These are phyloP conservation scores for Abrostola tripartita DNA, from an alignment of 2,888 invertebrate genomes.

Conservation along the genomic window DNA sequence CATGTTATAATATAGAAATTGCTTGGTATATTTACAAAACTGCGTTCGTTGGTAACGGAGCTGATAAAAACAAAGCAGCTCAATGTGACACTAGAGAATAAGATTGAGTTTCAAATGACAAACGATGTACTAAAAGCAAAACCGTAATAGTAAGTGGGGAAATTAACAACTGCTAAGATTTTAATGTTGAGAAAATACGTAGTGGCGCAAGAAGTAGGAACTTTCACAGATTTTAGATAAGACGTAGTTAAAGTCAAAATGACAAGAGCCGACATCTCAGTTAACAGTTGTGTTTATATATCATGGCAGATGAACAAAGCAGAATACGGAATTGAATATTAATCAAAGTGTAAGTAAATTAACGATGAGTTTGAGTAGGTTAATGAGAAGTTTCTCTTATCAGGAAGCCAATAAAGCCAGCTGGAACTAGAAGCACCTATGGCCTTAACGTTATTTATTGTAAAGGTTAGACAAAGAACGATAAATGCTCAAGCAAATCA, in stretches of 20 bases:
- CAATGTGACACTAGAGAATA: conserved; percentile 30
- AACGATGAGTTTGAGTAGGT: conserved; percentile 31
- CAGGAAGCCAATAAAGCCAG: conserved; percentile 31
- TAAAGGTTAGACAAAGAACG: conserved; percentile 44
- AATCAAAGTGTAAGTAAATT: conserved; percentile 48
- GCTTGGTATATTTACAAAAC: conserved; percentile 37
- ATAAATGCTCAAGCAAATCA: conserved; percentile 13
- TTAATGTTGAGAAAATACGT: conserved; percentile 64
- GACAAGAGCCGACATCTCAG: conserved; percentile 62
- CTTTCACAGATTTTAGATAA: conserved; percentile 69
- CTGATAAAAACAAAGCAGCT: conserved; percentile 22
- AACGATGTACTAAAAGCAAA: conserved; percentile 40
- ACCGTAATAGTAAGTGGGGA: conserved; percentile 48
- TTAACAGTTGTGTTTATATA: conserved; percentile 46
- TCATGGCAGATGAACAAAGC: conserved; percentile 34
- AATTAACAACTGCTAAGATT: conserved; percentile 63
- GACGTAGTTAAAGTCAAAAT: conserved; percentile 61
- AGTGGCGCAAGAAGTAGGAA: conserved; percentile 53
- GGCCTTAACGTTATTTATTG: conserved; percentile 30
- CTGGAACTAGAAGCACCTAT: conserved; percentile 27
- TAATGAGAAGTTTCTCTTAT: conserved; percentile 50
- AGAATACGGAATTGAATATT: conserved; percentile 32
- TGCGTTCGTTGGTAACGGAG: conserved; percentile 24
- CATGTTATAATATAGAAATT: conserved; percentile 53
- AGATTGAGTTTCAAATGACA: conserved; percentile 48